Conservation (phyloP, 2,888 invertebrate species). For the Heterodera filipjevi region DNA sequence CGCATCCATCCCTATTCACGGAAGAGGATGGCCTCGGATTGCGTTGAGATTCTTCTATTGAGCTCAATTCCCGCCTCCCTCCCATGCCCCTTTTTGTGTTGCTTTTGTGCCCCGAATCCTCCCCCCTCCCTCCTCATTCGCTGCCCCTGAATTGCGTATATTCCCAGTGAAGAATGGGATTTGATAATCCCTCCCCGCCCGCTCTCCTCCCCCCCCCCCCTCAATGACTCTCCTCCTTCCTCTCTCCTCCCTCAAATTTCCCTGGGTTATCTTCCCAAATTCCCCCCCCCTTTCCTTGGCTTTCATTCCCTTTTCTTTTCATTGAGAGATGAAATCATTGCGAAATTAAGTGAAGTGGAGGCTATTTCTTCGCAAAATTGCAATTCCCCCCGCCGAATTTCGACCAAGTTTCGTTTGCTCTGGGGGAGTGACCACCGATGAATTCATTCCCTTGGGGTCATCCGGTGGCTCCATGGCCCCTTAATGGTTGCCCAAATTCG, state of each 20-base stretch:
- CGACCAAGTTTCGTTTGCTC: constrained; percentile 10
- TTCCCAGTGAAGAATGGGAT: not conserved
- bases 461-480: not conserved
- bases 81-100: not conserved
- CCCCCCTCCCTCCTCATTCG: not conserved
- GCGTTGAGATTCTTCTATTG: not conserved
- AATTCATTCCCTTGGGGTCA: not conserved
- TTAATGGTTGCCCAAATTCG: constrained; percentile 7
- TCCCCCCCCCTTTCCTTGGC: not conserved
- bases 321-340: constrained; percentile 13
- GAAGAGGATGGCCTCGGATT: not conserved
- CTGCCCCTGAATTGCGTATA: constrained; percentile 17
- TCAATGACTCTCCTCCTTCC: not conserved
- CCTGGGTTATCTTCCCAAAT: not conserved
- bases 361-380: not conserved
- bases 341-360: constrained; percentile 20
- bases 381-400: constrained; percentile 6
- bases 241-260: not conserved
- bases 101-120: not conserved
- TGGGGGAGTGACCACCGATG: not conserved
- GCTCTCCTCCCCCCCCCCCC: not conserved
- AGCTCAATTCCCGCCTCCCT: not conserved
- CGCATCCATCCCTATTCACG: not conserved
- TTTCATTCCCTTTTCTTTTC: not conserved
- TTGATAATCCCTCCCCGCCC: constrained; percentile 1